phyloP scores from a whole-genome alignment of 2,888 invertebrate species.

The Tineola bisselliella region DNA sequence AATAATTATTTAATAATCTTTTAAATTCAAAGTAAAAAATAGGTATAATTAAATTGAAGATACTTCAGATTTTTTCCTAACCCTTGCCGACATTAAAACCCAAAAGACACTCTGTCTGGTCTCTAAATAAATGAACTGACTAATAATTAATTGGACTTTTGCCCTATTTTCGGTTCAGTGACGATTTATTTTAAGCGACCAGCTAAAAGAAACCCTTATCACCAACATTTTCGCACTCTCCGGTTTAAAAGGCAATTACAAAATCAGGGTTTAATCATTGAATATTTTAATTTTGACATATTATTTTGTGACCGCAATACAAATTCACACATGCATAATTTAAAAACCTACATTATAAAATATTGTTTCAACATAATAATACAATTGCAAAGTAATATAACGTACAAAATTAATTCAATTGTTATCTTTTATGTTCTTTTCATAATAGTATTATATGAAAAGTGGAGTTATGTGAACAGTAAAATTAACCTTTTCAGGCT shows the following conservation, averaged over 20 bases:
- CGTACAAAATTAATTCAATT: not conserved
- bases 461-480: not conserved
- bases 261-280: constrained; percentile 12
- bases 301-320: constrained; percentile 18
- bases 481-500: constrained; percentile 2
- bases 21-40: not conserved
- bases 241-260: constrained; percentile 50
- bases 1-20: not conserved
- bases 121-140: constrained; percentile 65
- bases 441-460: not conserved
- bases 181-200: constrained; percentile 64
- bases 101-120: constrained; percentile 37
- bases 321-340: not conserved
- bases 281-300: not conserved
- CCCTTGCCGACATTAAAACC: constrained; percentile 11
- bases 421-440: not conserved
- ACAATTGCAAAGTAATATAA: too few relatives aligned
- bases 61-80: not conserved
- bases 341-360: too few relatives aligned
- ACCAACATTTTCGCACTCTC: constrained; percentile 49
- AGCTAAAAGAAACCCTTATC: constrained; percentile 66
- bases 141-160: constrained; percentile 68
- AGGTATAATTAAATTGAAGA: not conserved
- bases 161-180: constrained; percentile 67
- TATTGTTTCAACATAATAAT: too few relatives aligned